Percentiles rank a stretch among this genome's conserved stretches.
phyloP scores from a whole-genome alignment of 2,888 invertebrate species.

The Hecatera dysodea region DNA sequence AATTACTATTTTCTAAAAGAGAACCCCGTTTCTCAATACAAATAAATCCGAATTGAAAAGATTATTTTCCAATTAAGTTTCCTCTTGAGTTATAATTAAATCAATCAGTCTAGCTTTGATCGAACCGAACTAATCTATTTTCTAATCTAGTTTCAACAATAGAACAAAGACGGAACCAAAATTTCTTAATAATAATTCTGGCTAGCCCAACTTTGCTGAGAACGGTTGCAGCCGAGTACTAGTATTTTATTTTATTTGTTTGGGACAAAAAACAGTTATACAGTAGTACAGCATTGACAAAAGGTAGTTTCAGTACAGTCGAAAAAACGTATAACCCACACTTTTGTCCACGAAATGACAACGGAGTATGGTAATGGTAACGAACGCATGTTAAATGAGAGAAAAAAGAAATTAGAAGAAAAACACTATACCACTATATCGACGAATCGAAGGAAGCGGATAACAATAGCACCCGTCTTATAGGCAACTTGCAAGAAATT shows the following conservation, averaged over 20 bases:
- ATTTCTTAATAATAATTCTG: neutral
- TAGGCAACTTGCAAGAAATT: too few relatives aligned
- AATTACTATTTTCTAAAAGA: neutral
- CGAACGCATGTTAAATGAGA: too few relatives aligned
- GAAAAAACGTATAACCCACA: too few relatives aligned
- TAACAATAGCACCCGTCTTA: too few relatives aligned
- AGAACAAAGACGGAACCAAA: neutral
- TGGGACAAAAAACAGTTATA: too few relatives aligned
- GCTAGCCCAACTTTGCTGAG: neutral
- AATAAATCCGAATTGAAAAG: neutral
- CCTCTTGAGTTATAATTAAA: neutral
- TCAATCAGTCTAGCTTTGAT: neutral
- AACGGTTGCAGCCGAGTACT: neutral
- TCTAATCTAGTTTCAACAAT: neutral
- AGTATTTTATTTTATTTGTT: neutral
- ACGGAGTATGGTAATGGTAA: too few relatives aligned
- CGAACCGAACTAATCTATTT: neutral
- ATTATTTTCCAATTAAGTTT: neutral
- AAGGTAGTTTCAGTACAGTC: too few relatives aligned
- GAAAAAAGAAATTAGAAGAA: too few relatives aligned
- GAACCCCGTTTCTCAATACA: neutral
- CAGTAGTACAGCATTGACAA: too few relatives aligned
- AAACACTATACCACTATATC: too few relatives aligned
- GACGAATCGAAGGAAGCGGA: too few relatives aligned
- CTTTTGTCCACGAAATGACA: too few relatives aligned